phyloP scores from a whole-genome alignment of 2,113 vertebrate species.

The Rhinolophus sinicus region DNA sequence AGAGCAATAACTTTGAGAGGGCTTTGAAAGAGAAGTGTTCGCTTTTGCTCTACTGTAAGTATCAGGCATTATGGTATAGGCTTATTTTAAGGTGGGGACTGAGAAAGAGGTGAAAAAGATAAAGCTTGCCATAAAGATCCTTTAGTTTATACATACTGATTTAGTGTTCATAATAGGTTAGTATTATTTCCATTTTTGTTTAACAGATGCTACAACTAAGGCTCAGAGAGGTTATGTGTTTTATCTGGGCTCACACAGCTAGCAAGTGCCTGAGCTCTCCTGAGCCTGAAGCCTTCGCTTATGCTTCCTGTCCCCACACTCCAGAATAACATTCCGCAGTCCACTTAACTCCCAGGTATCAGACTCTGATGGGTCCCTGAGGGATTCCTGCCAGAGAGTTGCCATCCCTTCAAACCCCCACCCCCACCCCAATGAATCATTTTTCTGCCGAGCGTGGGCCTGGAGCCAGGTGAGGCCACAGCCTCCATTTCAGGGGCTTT shows the following conservation, averaged over 20 bases:
- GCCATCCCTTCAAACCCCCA: background rate
- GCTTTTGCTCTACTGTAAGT: background rate
- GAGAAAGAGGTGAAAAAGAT: background rate
- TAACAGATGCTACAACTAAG: background rate
- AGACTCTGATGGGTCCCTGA: background rate
- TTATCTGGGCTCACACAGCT: background rate
- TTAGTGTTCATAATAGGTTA: background rate
- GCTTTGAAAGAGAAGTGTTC: background rate
- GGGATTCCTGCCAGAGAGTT: background rate
- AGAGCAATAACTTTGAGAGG: background rate
- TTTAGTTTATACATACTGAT: background rate
- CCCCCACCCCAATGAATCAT: background rate
- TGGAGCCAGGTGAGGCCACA: slow-evolving; percentile 31
- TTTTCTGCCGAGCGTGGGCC: background rate
- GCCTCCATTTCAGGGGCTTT: slow-evolving; percentile 44
- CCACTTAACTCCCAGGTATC: background rate
- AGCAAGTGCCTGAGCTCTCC: background rate
- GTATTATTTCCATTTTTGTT: background rate
- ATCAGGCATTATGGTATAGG: background rate
- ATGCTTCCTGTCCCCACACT: background rate
- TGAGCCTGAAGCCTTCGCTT: background rate
- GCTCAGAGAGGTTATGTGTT: background rate
- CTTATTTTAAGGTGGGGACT: background rate
- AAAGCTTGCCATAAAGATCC: background rate
- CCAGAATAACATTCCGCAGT: background rate